Conservation (phyloP, 2,797 vertebrate species). For the Halcyon leucocephala region DNA sequence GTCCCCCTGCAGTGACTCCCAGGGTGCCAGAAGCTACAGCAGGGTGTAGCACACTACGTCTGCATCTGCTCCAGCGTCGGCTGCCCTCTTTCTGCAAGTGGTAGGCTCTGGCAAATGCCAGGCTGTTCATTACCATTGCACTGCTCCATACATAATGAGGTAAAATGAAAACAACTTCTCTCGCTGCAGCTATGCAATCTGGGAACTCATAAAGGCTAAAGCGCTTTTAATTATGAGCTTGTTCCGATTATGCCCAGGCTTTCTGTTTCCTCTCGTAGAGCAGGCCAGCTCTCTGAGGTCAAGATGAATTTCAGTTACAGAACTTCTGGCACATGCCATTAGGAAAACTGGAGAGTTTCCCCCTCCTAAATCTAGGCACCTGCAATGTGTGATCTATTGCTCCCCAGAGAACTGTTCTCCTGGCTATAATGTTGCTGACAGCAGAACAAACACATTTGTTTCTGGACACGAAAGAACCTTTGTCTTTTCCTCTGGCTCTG, state of each 20-base stretch:
- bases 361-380: constrained; percentile 68
- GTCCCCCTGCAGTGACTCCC: rapidly evolving
- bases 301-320: constrained; percentile 62
- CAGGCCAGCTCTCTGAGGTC: constrained; percentile 17
- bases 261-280: constrained; percentile 35
- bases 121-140: background rate
- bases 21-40: background rate
- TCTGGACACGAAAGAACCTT: constrained; percentile 23
- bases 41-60: background rate
- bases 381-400: constrained; percentile 56
- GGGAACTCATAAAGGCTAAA: constrained; percentile 18
- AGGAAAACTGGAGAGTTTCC: constrained; percentile 61
- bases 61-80: background rate
- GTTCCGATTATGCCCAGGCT: background rate
- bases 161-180: constrained; percentile 2
- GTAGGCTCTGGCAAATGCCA: background rate
- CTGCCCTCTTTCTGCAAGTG: background rate
- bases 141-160: background rate
- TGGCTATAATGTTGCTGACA: constrained; percentile 41
- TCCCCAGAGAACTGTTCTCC: constrained; percentile 54
- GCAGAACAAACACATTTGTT: constrained; percentile 71
- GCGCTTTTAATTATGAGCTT: constrained; percentile 12
- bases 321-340: constrained; percentile 19
- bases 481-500: background rate
- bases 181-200: background rate